Base-by-base conservation (phyloP, 2,113 vertebrate genomes). In the Tiliqua scincoides region DNA sequence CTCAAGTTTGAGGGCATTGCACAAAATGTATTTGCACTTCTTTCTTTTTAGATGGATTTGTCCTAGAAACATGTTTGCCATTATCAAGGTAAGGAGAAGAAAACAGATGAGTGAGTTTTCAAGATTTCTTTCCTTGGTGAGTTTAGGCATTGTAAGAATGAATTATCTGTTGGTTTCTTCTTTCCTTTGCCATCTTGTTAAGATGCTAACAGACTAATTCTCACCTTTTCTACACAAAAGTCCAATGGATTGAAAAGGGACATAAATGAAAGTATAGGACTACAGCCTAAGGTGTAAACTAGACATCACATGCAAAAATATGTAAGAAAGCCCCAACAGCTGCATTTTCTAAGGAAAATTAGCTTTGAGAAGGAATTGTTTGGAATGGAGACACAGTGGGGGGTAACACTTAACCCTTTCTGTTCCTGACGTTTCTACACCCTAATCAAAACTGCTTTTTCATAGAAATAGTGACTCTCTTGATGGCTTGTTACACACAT, bases 1-100 rank as follows among this genome's bases (percentile, higher is more conserved):
- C n/a, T n/a, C n/a, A 0, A 30, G 67, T 27, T 81, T 4, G 74
- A 81, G 88, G 70, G 79, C 12, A 27, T 54, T 43, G 27, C 35
- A 1, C 32, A 68, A 20, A 84, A 48, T 9, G 1, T 85, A 27
- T 8, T 2, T 0, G 27, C 59, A 10, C 23, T 90, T 32, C 23
- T 48, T 62, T 30, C 65, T 84, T 11, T 89, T 89, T 54, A 87
- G 83, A 65, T 87, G 1, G 84, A 75, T 59, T 89, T 43, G 67
- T 27, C 91, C 54, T 80, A 84, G 72, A 86, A 62, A 71, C 11
- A 57, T 37, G 61, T 70, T n/a, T 91, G 85, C 61, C 10, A 21
- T 62, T 82, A 32, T 35, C 63, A 85, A 79, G 83, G 79, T 87
- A 91, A 89, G 85, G 82, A 84, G 88, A 82, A 17, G 83, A 62